Base-by-base conservation (phyloP, 2,888 invertebrate genomes). In the Lissonota sp. region DNA sequence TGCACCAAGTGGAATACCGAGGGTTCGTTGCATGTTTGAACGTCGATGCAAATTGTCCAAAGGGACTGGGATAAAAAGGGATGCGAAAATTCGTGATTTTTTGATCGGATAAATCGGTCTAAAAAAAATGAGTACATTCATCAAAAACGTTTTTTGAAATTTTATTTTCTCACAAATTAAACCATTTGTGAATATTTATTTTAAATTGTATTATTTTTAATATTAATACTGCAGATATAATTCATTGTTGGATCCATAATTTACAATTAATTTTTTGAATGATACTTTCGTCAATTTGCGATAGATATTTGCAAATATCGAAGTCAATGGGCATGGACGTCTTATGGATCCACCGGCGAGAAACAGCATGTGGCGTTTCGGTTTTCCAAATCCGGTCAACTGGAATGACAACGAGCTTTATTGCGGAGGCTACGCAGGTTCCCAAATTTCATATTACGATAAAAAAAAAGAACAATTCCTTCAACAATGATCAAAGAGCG, bases 311-410 rank as follows among this genome's bases (percentile, higher is more conserved):
- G 51, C 49, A 44, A 51, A 62, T 16, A 71, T 14, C 78, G 94
- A 93, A 5, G 96, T 95, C 0, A 93, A 93, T 84, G 96, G 96
- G 6, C 98, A 98, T 93, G 98, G 98, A 4, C 93, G 98, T 53
- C 93, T 98, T 81, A 97, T 98, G 96, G 97, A 98, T 92, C 98
- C 98, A 0, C 98, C 98, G 2, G 96, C 98, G 0, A 94, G 98
- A 79, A 98, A 98, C 93, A 96, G 97, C 64, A 98, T 98, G 98
- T 99, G 98, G 98, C 94, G 98, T 80, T 97, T 97, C 90, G 98
- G 98, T 0, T 98, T 96, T 93, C 96, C 97, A n/a, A 98, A 97
- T 93, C 97, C 98, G 1, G 97, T 97, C 79, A 98, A 98, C 93
- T 98, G 98, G 91, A 97, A 98, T 88, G 98, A 98, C 92, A 98